Evolutionary conservation across 2,888 invertebrate species (phyloP), one percentile per base, ranked within the genome.

Genomic region (Nasonia oneida): DNA sequence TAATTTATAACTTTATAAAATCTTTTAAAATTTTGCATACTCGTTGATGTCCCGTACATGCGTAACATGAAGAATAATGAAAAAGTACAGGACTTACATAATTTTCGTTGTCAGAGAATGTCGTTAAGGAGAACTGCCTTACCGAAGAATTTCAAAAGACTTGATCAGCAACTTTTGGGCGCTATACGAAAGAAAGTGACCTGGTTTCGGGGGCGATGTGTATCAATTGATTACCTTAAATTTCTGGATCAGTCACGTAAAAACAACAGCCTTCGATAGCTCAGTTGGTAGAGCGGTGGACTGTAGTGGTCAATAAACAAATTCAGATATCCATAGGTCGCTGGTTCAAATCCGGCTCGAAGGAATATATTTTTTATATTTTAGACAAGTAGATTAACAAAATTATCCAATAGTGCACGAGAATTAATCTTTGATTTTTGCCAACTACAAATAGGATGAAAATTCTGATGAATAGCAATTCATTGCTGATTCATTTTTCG

Each of bases 201-300:
- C 80, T 39, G 37, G 39, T 57, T 73, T 77, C 4, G 12, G 39
- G 42, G 42, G 42, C 8, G 39, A 67, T 50, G n/a, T 42, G n/a
- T n/a, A 61, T 57, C 57, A 37, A 53, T 39, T 47, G 61, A n/a
- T 33, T 50, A 37, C 37, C 23, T 64, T 70, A 37, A 79, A 70
- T 73, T 73, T 64, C n/a, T 47, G 67, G 37, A 92, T 92, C 92
- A 92, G 92, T 92, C 92, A 92, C 92, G 8, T n/a, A 64, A 50
- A 14, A 81, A 14, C 39, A 73, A 71, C 42, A 81, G 29, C 64
- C 74, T 75, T 81, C 93, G 93, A 93, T 93, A 93, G 92, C 93
- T 93, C 93, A 93, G 93, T 93, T 93, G 93, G 93, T 93, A 93
- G 93, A 93, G 93, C 93, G 93, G 93, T 93, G 93, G 93, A 93